Evolutionary conservation across 2,113 vertebrate species (phyloP).

Genomic region (Silurus glanis): DNA sequence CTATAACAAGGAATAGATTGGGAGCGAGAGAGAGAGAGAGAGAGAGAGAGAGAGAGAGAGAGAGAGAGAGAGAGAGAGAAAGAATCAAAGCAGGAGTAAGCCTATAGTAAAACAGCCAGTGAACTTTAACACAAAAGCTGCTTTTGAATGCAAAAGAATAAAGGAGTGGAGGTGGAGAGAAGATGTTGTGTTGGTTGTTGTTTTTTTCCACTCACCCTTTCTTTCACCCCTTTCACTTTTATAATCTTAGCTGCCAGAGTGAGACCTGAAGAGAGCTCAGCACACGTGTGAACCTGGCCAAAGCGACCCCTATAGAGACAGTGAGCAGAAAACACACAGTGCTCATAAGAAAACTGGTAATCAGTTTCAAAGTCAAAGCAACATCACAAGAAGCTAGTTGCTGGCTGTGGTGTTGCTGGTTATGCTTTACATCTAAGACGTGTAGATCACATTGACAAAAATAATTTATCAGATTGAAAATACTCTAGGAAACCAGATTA

Average conservation of each 20-base stretch:
- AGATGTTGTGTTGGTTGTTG: background rate
- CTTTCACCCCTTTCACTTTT: slow-evolving; percentile 82
- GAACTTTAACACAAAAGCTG: background rate
- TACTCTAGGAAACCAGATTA: no score
- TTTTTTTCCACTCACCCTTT: slow-evolving; percentile 71
- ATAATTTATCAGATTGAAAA: background rate
- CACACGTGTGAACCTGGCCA: slow-evolving; percentile 87
- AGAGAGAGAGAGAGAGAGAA: background rate
- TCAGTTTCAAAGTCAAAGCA: background rate
- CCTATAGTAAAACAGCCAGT: background rate
- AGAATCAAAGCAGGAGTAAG: background rate
- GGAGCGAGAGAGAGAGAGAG: slow-evolving; percentile 15
- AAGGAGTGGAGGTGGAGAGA: background rate
- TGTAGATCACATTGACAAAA: background rate
- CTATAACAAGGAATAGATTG: slow-evolving; percentile 32
- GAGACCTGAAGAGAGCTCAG: slow-evolving; percentile 77
- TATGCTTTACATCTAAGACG: background rate
- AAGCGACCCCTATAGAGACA: slow-evolving; percentile 79
- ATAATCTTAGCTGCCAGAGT: slow-evolving; percentile 86
- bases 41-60: background rate
- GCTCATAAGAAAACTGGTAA: background rate
- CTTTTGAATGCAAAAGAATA: background rate
- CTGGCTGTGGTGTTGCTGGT: background rate
- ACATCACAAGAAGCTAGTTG: background rate
- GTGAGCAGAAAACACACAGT: background rate